Evolutionary conservation across 2,113 vertebrate species (phyloP).

Genomic region (Mionectes macconnelli): DNA sequence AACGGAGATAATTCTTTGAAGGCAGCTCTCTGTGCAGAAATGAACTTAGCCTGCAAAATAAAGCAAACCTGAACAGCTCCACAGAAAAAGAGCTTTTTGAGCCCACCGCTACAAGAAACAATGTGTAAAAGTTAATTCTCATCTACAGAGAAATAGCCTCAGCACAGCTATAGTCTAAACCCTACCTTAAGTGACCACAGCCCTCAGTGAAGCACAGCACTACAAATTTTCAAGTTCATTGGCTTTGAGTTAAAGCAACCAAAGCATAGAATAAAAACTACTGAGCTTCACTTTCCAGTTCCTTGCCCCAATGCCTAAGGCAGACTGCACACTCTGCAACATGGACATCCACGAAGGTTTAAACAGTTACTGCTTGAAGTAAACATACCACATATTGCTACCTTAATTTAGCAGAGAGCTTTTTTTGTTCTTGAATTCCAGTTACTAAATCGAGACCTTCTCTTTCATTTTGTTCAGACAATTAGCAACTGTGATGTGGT

Average conservation of each 20-base stretch:
- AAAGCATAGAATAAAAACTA: neutral
- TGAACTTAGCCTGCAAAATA: neutral
- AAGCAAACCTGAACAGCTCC: neutral
- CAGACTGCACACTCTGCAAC: neutral
- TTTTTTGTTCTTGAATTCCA: neutral
- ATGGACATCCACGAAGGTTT: neutral
- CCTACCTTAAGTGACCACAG: neutral
- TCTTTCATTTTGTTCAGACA: neutral
- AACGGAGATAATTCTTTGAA: neutral
- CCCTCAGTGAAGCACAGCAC: neutral
- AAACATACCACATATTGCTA: accelerated
- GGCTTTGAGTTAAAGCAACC: neutral
- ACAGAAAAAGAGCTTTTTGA: neutral
- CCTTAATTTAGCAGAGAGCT: neutral
- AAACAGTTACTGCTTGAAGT: accelerated
- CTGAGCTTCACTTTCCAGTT: neutral
- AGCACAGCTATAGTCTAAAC: neutral
- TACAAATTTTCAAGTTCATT: neutral
- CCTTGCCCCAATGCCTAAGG: neutral
- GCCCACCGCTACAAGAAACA: neutral
- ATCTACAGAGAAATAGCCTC: neutral
- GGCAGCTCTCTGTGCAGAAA: neutral
- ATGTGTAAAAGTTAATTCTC: neutral
- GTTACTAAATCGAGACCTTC: neutral
- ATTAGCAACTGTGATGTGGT: neutral